phyloP scores from a whole-genome alignment of 2,797 vertebrate species.

The Acanthornis magna region DNA sequence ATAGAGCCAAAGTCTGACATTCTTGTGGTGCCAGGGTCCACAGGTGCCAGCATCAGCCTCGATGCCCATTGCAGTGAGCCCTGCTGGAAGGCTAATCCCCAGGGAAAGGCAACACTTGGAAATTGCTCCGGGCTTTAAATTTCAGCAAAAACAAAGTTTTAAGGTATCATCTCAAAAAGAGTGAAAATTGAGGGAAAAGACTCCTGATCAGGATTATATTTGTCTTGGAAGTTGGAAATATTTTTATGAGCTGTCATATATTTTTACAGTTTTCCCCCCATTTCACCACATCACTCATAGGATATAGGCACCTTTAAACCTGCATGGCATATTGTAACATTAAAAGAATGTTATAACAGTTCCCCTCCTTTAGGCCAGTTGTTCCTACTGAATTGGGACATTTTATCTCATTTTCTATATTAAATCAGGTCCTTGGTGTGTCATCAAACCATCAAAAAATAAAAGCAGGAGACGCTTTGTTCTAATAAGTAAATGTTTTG shows the following conservation, averaged over 20 bases:
- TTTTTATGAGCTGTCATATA: background rate
- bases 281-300: background rate
- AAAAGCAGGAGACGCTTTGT: background rate
- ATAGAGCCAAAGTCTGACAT: background rate
- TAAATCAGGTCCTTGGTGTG: background rate
- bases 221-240: background rate
- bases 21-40: fast-evolving
- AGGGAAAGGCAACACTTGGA: background rate
- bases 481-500: slow-evolving; percentile 7
- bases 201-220: background rate
- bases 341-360: background rate
- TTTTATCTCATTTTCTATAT: slow-evolving; percentile 7
- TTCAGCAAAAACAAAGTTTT: background rate
- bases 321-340: background rate
- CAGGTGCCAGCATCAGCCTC: background rate
- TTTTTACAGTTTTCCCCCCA: background rate
- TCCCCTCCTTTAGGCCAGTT: background rate
- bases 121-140: background rate
- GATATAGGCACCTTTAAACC: background rate
- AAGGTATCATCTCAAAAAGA: background rate
- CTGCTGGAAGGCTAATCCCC: fast-evolving
- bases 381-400: background rate
- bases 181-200: background rate
- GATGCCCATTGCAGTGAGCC: background rate
- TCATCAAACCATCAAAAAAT: slow-evolving; percentile 3